phyloP scores from a whole-genome alignment of 2,888 invertebrate species.

The Morpho helenor region DNA sequence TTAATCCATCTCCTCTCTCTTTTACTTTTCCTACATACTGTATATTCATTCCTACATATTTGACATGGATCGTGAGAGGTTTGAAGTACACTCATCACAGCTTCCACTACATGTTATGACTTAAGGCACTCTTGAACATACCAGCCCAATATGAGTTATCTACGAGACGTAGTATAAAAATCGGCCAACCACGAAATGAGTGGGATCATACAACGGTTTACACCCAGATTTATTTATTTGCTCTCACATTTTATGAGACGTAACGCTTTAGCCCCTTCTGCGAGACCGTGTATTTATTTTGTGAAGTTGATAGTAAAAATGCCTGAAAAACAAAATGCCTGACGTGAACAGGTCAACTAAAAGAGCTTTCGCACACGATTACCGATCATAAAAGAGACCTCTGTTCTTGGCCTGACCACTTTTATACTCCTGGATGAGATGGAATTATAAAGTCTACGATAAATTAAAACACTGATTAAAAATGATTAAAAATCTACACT shows the following conservation, averaged over 20 bases:
- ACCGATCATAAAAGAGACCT: background rate
- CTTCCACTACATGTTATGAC: background rate
- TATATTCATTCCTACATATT: background rate
- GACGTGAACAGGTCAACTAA: background rate
- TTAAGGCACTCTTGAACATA: background rate
- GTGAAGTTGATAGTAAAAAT: background rate
- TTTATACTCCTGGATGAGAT: background rate
- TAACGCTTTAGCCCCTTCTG: background rate
- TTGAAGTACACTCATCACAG: background rate
- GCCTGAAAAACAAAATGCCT: background rate
- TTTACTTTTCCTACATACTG: no score
- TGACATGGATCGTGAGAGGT: background rate
- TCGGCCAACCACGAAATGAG: conserved; percentile 16
- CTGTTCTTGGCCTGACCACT: background rate
- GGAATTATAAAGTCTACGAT: no score
- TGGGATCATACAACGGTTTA: conserved; percentile 17
- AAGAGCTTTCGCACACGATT: background rate
- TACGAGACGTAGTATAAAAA: conserved; percentile 5
- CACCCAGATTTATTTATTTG: conserved; percentile 17
- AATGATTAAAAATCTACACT: no score
- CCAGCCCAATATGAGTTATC: background rate
- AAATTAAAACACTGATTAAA: no score
- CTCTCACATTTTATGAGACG: conserved; percentile 7
- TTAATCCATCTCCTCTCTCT: no score
- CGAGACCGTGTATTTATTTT: background rate